Evolutionary conservation across 2,113 vertebrate genomes (phyloP).

Genomic region (Felis chaus): DNA sequence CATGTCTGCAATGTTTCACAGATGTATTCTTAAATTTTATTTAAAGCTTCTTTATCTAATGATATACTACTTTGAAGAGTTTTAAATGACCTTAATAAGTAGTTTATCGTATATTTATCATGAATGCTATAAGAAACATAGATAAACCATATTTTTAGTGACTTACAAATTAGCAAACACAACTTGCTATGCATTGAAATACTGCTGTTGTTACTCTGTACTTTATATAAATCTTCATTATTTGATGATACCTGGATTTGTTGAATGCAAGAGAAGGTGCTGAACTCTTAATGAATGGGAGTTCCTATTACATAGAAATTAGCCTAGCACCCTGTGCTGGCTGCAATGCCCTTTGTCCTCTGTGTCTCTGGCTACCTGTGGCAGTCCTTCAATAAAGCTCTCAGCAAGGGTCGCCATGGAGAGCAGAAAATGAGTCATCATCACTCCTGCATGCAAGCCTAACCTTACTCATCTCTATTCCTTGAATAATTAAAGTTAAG

Average conservation of each 20-base stretch:
- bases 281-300: background rate
- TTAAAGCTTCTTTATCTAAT: background rate
- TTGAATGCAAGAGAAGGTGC: background rate
- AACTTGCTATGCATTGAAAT: background rate
- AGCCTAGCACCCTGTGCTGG: background rate
- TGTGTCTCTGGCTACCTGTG: background rate
- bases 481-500: slow-evolving; percentile 52
- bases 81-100: slow-evolving; percentile 11
- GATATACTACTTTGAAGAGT: background rate
- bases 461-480: background rate
- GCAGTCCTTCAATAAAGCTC: background rate
- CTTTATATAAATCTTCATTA: background rate
- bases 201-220: background rate
- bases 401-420: background rate
- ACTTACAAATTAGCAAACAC: background rate
- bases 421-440: background rate
- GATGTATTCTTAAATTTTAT: background rate
- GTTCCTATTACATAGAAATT: background rate
- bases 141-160: background rate
- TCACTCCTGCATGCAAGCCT: background rate
- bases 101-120: background rate
- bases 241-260: background rate
- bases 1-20: background rate
- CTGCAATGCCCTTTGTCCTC: fast-evolving
- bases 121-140: background rate